Percentiles rank a stretch among this genome's conserved stretches.
Evolutionary conservation across 2,888 invertebrate genomes (phyloP).

Genomic region (Thymelicus sylvestris): DNA sequence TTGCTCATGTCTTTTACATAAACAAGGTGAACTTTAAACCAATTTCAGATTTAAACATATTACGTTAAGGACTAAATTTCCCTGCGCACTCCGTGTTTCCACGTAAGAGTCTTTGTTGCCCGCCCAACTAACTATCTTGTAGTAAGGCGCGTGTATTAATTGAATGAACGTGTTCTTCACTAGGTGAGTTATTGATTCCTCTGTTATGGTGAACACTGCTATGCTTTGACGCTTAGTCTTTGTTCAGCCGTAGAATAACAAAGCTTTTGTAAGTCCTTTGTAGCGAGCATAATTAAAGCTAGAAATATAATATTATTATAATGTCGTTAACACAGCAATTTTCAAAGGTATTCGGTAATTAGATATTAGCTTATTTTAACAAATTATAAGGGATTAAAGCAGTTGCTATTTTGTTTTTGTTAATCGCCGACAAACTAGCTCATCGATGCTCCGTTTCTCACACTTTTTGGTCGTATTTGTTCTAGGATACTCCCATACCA

Average conservation of each 20-base stretch:
- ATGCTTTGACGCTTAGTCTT: slow-evolving; percentile 14
- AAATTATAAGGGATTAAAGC: too few relatives aligned
- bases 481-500: too few relatives aligned
- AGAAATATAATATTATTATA: too few relatives aligned
- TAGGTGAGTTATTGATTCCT: slow-evolving; percentile 22
- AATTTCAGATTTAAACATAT: slow-evolving; percentile 7
- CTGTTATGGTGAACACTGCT: background rate
- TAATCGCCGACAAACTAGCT: too few relatives aligned
- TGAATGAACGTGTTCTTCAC: slow-evolving; percentile 28
- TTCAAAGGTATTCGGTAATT: too few relatives aligned
- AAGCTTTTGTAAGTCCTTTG: background rate
- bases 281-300: too few relatives aligned
- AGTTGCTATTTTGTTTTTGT: too few relatives aligned
- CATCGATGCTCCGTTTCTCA: too few relatives aligned
- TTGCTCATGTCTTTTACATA: slow-evolving; percentile 35
- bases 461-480: too few relatives aligned
- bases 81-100: background rate
- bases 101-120: slow-evolving; percentile 11
- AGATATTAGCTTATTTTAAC: too few relatives aligned
- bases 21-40: slow-evolving; percentile 10
- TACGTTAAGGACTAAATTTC: slow-evolving; percentile 1
- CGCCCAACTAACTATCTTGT: slow-evolving; percentile 25
- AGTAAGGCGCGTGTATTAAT: slow-evolving; percentile 25
- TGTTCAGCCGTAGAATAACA: background rate
- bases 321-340: too few relatives aligned